Percentiles rank a stretch among this genome's conserved stretches.
phyloP scores from a whole-genome alignment of 2,113 vertebrate genomes.

The Ophthalmolycus amberensis region DNA sequence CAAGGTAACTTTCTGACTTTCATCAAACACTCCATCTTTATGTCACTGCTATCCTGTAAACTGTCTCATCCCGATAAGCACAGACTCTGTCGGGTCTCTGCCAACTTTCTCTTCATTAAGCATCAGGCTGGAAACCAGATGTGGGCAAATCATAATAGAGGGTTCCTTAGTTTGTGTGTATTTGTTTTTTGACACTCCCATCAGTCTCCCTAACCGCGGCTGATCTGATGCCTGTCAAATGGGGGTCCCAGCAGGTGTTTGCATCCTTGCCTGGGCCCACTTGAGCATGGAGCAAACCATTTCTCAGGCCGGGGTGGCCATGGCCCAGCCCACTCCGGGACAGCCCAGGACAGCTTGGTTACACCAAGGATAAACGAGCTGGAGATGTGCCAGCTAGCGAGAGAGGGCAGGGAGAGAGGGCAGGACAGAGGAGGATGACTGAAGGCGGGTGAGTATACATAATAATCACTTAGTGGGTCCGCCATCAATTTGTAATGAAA shows the following conservation, averaged over 20 bases:
- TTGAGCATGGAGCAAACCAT: conserved; percentile 65
- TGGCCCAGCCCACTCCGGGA: conserved; percentile 1
- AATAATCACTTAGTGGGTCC: conserved; percentile 78
- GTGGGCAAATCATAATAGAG: conserved; percentile 35
- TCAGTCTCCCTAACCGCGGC: conserved; percentile 52
- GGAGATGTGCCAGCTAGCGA: conserved; percentile 68
- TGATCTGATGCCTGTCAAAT: conserved; percentile 73
- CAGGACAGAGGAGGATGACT: conserved; percentile 50
- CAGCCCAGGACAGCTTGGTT: conserved; percentile 73
- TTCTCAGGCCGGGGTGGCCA: conserved; percentile 44
- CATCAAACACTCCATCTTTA: conserved; percentile 19
- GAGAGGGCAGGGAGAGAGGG: conserved; percentile 48
- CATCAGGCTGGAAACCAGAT: conserved; percentile 53
- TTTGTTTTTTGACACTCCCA: conserved; percentile 44
- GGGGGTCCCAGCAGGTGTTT: conserved; percentile 69
- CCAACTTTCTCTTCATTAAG: conserved; percentile 53
- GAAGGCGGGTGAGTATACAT: conserved; percentile 64
- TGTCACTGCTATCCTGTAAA: conserved; percentile 14
- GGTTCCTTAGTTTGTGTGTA: conserved; percentile 20
- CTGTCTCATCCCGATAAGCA: conserved; percentile 31
- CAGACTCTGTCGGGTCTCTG: conserved; percentile 16
- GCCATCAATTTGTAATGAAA: conserved; percentile 71
- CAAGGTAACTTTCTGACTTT: conserved; percentile 22
- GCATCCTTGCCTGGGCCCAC: conserved; percentile 54
- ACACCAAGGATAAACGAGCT: conserved; percentile 74